These are phyloP conservation scores for Salvelinus sp. DNA, from an alignment of 2,113 vertebrate species.

Conservation along the genomic window DNA sequence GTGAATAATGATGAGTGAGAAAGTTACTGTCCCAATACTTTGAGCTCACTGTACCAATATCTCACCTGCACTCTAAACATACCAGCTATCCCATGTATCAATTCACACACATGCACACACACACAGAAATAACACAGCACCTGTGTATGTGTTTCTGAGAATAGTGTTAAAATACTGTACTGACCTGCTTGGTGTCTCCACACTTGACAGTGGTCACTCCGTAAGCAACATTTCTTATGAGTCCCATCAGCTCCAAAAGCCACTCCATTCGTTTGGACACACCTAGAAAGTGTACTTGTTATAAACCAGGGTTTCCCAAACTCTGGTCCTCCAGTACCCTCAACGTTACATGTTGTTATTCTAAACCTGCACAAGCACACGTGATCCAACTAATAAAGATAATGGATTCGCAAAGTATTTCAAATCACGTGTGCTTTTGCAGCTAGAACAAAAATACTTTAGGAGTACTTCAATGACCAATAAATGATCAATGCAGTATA, in stretches of 20 bases:
- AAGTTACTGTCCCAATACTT: no score
- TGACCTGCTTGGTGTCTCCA: constrained; percentile 76
- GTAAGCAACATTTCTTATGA: constrained; percentile 80
- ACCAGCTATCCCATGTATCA: neutral
- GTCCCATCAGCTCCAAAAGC: constrained; percentile 92
- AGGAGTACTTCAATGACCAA: neutral
- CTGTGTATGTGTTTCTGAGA: neutral
- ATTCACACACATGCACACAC: neutral
- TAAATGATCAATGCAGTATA: neutral
- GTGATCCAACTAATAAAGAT: no score
- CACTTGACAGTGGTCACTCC: constrained; percentile 64
- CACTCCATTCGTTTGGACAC: constrained; percentile 88
- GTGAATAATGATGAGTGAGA: no score
- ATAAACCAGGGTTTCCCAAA: neutral
- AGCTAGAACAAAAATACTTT: neutral
- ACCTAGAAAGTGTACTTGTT: constrained; percentile 63
- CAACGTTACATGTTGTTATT: no score
- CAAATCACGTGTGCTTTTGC: neutral
- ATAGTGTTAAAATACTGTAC: neutral
- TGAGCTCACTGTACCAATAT: neutral
- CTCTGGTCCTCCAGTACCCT: no score
- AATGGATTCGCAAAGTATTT: neutral
- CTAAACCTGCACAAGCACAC: no score
- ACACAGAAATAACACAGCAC: neutral
- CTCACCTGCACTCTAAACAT: neutral